Evolutionary conservation across 2,888 invertebrate species (phyloP).

Genomic region (Acanthopleura granulata): DNA sequence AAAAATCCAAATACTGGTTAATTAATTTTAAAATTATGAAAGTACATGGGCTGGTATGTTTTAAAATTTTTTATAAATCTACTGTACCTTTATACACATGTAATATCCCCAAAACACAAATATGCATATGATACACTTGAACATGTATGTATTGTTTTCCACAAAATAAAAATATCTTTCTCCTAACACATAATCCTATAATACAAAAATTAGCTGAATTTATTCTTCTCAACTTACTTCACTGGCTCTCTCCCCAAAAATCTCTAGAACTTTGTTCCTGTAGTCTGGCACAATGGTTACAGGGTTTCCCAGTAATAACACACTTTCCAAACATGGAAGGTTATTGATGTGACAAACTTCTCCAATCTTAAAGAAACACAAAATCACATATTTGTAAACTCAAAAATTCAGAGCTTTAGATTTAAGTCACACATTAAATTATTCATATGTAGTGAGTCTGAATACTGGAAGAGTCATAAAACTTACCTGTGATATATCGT

Average conservation of each 20-base stretch:
- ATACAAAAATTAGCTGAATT: too few relatives aligned
- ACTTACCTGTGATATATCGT: slow-evolving; percentile 81
- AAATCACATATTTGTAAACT: too few relatives aligned
- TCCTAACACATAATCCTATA: not conserved
- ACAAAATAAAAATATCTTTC: not conserved
- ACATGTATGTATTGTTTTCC: not conserved
- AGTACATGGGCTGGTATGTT: too few relatives aligned
- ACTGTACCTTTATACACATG: too few relatives aligned
- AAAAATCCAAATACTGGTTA: too few relatives aligned
- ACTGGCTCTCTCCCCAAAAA: slow-evolving; percentile 85
- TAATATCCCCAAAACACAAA: too few relatives aligned
- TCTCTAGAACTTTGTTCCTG: slow-evolving; percentile 88
- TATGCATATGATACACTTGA: too few relatives aligned
- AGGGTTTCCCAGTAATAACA: slow-evolving; percentile 91
- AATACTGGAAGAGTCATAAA: not conserved
- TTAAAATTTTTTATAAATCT: too few relatives aligned
- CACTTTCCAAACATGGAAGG: slow-evolving; percentile 87
- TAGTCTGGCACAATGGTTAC: slow-evolving; percentile 90
- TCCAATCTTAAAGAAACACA: not conserved
- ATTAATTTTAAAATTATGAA: too few relatives aligned
- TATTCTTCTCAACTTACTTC: slow-evolving; percentile 72
- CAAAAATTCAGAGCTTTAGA: too few relatives aligned
- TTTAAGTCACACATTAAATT: too few relatives aligned
- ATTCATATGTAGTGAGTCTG: too few relatives aligned
- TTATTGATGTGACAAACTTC: slow-evolving; percentile 76